Conservation (phyloP, 2,797 vertebrate genomes). For the Macropus fuliginosus region DNA sequence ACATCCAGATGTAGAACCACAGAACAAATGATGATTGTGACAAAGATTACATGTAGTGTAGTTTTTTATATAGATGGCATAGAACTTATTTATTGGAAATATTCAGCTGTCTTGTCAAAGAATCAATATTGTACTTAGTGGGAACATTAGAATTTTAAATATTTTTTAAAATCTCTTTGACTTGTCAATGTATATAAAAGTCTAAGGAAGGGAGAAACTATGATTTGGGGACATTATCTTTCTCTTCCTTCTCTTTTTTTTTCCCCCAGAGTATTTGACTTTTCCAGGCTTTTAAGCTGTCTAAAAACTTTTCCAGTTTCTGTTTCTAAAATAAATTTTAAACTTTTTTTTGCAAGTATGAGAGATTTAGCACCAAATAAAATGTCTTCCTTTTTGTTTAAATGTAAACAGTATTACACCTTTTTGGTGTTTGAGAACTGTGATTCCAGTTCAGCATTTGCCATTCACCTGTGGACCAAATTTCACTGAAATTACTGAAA, state of each 20-base stretch:
- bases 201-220: background rate
- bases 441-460: background rate
- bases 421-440: background rate
- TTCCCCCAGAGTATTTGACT: background rate
- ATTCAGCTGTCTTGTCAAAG: background rate
- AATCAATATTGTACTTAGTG: background rate
- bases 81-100: background rate
- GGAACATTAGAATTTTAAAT: background rate
- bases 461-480: background rate
- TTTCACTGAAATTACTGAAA: background rate
- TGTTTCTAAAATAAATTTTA: background rate
- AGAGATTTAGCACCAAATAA: background rate
- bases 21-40: background rate
- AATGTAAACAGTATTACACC: background rate
- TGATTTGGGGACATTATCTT: background rate
- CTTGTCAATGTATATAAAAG: background rate
- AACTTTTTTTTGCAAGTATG: background rate
- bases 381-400: background rate
- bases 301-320: background rate
- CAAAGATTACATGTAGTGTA: background rate
- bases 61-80: background rate
- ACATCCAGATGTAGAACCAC: background rate
- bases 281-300: background rate
- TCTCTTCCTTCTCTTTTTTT: background rate
- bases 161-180: background rate